Evolutionary conservation across 2,888 invertebrate genomes (phyloP).

Genomic region (Lithosia quadra): DNA sequence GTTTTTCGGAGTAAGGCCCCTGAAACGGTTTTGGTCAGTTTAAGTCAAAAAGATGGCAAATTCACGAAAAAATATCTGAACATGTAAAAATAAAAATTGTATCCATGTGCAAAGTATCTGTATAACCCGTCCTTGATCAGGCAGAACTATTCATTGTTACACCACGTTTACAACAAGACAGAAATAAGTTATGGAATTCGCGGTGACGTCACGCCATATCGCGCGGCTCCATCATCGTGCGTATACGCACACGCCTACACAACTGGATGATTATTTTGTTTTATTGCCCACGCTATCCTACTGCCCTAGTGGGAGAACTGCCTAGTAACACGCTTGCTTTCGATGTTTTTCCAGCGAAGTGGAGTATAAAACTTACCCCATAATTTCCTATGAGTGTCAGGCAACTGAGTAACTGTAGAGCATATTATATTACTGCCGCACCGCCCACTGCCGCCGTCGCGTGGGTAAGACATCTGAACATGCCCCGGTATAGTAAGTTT

Average conservation of each 20-base stretch:
- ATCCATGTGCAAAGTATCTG: background rate
- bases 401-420: no score
- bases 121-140: slow-evolving; percentile 18
- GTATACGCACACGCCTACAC: slow-evolving; percentile 40
- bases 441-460: no score
- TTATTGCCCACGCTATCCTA: slow-evolving; percentile 18
- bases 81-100: background rate
- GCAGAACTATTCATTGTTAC: slow-evolving; percentile 22
- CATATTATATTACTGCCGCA: no score
- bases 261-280: slow-evolving; percentile 25
- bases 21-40: no score
- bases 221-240: slow-evolving; percentile 25
- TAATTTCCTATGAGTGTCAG: no score
- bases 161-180: slow-evolving; percentile 31
- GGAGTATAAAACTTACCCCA: background rate
- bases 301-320: slow-evolving; percentile 12
- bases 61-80: background rate
- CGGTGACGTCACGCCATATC: slow-evolving; percentile 42
- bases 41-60: no score
- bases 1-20: no score
- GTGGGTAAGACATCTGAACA: no score
- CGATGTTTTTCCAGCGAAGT: background rate
- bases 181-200: slow-evolving; percentile 52
- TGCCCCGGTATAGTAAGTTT: no score
- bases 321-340: background rate